Evolutionary conservation across 2,888 invertebrate species (phyloP), one percentile per base, ranked within the genome.

Genomic region (Perdita meconis): DNA sequence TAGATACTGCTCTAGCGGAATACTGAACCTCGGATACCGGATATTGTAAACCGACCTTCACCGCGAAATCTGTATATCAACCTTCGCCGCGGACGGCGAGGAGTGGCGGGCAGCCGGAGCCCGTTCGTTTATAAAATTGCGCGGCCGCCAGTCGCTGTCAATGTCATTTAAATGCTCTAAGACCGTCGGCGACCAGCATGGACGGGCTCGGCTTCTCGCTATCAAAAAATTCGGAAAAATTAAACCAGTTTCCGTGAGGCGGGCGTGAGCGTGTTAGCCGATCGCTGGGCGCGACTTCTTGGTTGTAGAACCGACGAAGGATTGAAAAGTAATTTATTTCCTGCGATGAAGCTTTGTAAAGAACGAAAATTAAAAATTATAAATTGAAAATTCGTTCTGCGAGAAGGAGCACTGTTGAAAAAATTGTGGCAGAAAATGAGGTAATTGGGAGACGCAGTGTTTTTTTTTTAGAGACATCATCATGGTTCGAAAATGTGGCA

Each of bases 1-100:
- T 77, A 66, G 77, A 72, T 67, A 72, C 19, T 47, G 47, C 36
- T 44, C 78, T 53, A 64, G 30, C 30, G 66, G 78, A 78, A 72
- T 78, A 78, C 60, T 53, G 67, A 64, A 67, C 72, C 72, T 67
- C 78, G 67, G 78, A 78, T 78, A 77, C 72, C 72, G 81, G 81
- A 77, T 81, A 81, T 81, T 51, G 77, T 77, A 77, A 81, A 77
- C 77, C 81, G 81, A 81, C 81, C 81, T 81, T 81, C 81, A 81
- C 81, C 81, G 77, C 81, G 81, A 81, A 81, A 81, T 81, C 81
- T 69, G 77, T 73, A 68, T 67, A 81, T 67, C 69, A 77, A 77
- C 81, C 80, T 80, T 80, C 80, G 64, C 19, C 60, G 51, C 57
- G 80, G 60, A 63, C 44, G 40, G 55, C 50, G 2, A 34, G 30